These are phyloP conservation scores for Cremastobaeus sp. DNA, from an alignment of 2,888 invertebrate genomes.

Conservation along the genomic window DNA sequence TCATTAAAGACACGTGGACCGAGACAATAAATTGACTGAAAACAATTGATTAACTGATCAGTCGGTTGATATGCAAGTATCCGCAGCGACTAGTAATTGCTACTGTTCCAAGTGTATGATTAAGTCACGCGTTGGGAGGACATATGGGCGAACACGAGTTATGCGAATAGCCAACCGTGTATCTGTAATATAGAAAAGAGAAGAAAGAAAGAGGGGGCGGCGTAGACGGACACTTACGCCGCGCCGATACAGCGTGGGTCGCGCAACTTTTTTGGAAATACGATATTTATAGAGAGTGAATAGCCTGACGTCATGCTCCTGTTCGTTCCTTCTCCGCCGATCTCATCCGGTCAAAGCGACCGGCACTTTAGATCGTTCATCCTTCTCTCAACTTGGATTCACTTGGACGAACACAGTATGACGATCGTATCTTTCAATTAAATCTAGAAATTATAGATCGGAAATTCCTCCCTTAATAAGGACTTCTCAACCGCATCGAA, in stretches of 20 bases:
- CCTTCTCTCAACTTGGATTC: too few relatives aligned
- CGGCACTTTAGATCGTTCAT: conserved; percentile 41
- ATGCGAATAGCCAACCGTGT: conserved; percentile 35
- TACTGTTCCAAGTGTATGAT: conserved; percentile 20
- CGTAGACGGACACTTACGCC: conserved; percentile 50
- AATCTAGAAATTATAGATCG: too few relatives aligned
- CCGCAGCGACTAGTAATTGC: conserved; percentile 11
- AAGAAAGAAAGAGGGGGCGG: conserved; percentile 52
- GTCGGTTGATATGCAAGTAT: neutral
- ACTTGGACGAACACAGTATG: too few relatives aligned
- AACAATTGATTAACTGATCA: conserved; percentile 10
- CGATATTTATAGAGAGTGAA: conserved; percentile 74
- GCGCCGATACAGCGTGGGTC: conserved; percentile 64
- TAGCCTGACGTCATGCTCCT: conserved; percentile 70
- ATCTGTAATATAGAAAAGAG: conserved; percentile 33
- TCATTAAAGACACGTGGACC: too few relatives aligned
- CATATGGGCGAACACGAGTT: conserved; percentile 40
- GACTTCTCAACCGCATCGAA: too few relatives aligned
- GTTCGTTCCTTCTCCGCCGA: conserved; percentile 51
- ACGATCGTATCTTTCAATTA: too few relatives aligned
- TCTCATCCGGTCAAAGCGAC: conserved; percentile 22
- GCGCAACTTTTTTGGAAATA: conserved; percentile 68
- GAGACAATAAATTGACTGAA: neutral
- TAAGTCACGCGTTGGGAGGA: conserved; percentile 23
- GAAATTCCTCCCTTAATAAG: too few relatives aligned